Percentiles rank a stretch among this genome's conserved stretches.
Evolutionary conservation across 1,140 invertebrate genomes (phyloP).

Genomic region (Probaryconus sp.): DNA sequence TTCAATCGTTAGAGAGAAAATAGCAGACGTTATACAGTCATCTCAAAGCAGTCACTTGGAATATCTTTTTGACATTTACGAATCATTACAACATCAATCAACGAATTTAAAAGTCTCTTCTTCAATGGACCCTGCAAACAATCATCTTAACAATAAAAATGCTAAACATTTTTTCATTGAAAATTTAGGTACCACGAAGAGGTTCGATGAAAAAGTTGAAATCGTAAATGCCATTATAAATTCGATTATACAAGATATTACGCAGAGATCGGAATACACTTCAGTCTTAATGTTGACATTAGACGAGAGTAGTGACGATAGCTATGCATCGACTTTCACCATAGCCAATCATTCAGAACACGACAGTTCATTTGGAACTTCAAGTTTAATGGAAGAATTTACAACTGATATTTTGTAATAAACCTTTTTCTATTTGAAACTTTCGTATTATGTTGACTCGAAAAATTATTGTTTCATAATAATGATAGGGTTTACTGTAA

Average conservation of each 20-base stretch:
- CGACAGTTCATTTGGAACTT: slow-evolving; percentile 31
- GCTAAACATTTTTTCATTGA: neutral
- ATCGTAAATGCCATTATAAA: slow-evolving; percentile 11
- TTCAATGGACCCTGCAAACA: too few relatives aligned
- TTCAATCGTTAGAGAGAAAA: slow-evolving; percentile 1
- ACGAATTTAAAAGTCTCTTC: slow-evolving; percentile 1
- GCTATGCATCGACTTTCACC: slow-evolving; percentile 51
- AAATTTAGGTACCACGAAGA: neutral
- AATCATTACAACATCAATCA: too few relatives aligned
- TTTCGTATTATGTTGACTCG: slow-evolving; percentile 5
- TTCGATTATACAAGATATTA: slow-evolving; percentile 34
- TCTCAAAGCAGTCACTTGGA: neutral
- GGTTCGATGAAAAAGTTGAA: slow-evolving; percentile 6
- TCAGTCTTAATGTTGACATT: slow-evolving; percentile 13
- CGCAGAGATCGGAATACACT: slow-evolving; percentile 20
- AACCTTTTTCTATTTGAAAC: neutral
- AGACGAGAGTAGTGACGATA: slow-evolving; percentile 16
- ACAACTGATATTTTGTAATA: slow-evolving; percentile 23
- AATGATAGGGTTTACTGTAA: neutral
- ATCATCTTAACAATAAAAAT: too few relatives aligned
- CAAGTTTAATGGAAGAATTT: slow-evolving; percentile 46
- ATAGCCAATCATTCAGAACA: slow-evolving; percentile 40
- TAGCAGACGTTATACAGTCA: neutral
- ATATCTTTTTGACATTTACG: slow-evolving; percentile 16
- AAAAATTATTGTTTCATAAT: neutral